Evolutionary conservation across 2,113 vertebrate species (phyloP).

Genomic region (Orientallactaga bullata): DNA sequence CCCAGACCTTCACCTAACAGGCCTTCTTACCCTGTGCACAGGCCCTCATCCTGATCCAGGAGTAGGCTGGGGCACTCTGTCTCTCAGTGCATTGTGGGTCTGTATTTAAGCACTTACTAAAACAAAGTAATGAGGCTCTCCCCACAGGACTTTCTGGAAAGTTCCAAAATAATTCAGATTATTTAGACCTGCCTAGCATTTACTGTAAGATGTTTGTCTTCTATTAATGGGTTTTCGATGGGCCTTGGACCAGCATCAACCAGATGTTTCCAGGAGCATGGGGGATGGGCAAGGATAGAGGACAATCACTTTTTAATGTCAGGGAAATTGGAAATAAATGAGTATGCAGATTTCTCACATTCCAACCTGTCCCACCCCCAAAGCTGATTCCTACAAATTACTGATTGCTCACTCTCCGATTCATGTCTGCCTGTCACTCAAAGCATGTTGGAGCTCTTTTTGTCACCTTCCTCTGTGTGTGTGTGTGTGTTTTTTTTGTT

Average conservation of each 20-base stretch:
- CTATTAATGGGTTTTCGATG: slow-evolving; percentile 7
- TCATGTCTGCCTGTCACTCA: not conserved
- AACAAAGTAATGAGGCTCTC: not conserved
- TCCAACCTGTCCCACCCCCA: not conserved
- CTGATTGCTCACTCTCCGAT: not conserved
- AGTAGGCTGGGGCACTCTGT: not conserved
- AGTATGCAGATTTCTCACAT: not conserved
- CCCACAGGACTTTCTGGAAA: not conserved
- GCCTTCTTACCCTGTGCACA: not conserved
- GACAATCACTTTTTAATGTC: slow-evolving; percentile 37
- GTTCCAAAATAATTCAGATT: slow-evolving; percentile 32
- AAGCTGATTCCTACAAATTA: not conserved
- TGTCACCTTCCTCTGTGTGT: too few species aligned
- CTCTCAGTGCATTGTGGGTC: not conserved
- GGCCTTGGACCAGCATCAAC: slow-evolving; percentile 23
- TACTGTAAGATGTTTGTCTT: slow-evolving; percentile 17
- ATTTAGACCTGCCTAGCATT: not conserved
- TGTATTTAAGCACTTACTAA: slow-evolving; percentile 4
- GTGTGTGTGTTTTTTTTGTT: too few species aligned
- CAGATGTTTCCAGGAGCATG: slow-evolving; percentile 11
- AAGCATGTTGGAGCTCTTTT: slow-evolving; percentile 24
- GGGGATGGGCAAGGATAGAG: too few species aligned
- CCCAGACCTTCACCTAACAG: not conserved
- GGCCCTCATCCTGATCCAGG: not conserved
- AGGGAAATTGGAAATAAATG: slow-evolving; percentile 49